Evolutionary conservation across 2,113 vertebrate genomes (phyloP), one percentile per base, ranked within the genome.

Genomic region (Crocuta crocuta): DNA sequence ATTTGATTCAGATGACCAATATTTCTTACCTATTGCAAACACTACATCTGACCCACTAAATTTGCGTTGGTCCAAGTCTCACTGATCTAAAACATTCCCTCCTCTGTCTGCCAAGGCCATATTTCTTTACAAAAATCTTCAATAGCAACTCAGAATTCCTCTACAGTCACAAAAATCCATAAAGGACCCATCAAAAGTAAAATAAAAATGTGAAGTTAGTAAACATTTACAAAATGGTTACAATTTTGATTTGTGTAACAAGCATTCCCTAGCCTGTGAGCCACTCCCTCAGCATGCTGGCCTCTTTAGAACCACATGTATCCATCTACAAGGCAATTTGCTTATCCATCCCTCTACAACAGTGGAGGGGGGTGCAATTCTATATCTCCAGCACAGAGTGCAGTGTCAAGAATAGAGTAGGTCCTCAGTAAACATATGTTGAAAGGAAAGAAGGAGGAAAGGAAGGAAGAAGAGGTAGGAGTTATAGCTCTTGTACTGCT

Each of bases 51-150:
- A 87, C 43, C 70, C 66, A 90, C 48, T 86, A 81, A 87, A 93
- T 86, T 76, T 76, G 35, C 31, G 80, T 28, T 53, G 13, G 23
- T 50, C 31, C 33, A 89, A 55, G 31, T 7, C 74, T 88, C n/a
- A 61, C 16, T 87, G 74, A 95, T 85, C 70, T 76, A 73, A 97
- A 70, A 71, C 45, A 73, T 63, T 28, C n/a, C 39, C 24, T 86
- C 45, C 55, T 93, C 70, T 84, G n/a, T 21, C 35, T 87, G 17
- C 63, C 39, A 12, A 70, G 31, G 15, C 7, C 73, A 5, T 31
- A 73, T 81, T 96, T 93, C 70, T 84, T 94, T 83, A 93, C 21
- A 81, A 31, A 97, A 91, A 35, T 91, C 63, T 89, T 48, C 39
- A 11, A 4, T 9, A 89, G 26, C 84, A 28, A 84, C n/a, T 96